Base-by-base conservation (phyloP, 2,888 invertebrate genomes). In the Muscina levida region DNA sequence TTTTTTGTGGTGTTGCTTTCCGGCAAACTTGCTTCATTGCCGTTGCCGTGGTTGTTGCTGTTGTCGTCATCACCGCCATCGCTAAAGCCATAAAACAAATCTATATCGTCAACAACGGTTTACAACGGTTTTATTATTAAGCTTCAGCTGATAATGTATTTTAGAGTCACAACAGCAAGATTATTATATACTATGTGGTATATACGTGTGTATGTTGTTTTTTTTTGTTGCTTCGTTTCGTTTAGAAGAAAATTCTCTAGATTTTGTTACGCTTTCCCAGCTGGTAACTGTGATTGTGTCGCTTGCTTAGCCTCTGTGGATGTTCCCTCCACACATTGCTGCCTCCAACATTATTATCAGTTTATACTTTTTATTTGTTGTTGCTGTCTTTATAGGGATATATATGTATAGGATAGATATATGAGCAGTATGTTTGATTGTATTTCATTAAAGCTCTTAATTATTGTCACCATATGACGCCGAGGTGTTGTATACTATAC, bases 231-330 rank as follows among this genome's bases (percentile, higher is more conserved):
- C 31, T 8, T 15, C 19, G 42, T 42, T 2, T 42, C 8, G 4
- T 31, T 8, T 8, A 31, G 3, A 31, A 39, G 62, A 62, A 39
- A 62, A 81, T 81, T 77, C 77, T 75, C 72, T 56, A 77, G 81
- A 75, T 77, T 77, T 81, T 77, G 77, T 81, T 77, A 81, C 81
- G 75, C 77, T 81, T 77, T 81, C 71, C 77, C 73, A 71, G 80
- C 70, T 19, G 39, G 39, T 72, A 79, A 46, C 67, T 68, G 59
- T 67, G 59, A 37, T 46, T 39, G 19, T 31, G 37, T 17, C 13
- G 22, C 42, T 62, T 48, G 37, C 13, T 37, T 62, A n/a, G n/a
- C 22, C 17, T n/a, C 15, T 17, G 6, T 19, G 19, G 51, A 42
- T 17, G n/a, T 3, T 5, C 10, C 26, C 24, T 37, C 17, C 3